Conservation (phyloP, 2,797 vertebrate genomes). For the Liparis tanakae region DNA sequence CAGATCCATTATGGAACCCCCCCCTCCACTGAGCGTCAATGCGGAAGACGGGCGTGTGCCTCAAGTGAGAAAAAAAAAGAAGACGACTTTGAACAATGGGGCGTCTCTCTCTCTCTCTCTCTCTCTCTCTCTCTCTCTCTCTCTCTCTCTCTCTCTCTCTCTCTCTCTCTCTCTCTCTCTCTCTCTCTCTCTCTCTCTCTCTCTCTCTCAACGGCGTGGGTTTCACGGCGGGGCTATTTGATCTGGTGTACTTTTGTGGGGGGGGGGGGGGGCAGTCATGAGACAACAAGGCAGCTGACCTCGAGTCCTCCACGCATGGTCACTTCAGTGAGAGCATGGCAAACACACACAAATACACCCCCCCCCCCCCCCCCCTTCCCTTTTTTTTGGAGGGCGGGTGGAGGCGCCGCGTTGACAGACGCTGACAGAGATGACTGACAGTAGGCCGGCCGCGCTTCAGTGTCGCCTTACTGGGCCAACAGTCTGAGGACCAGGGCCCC, state of each 20-base stretch:
- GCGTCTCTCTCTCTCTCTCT: slow-evolving; percentile 59
- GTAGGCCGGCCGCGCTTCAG: slow-evolving; percentile 33
- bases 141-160: slow-evolving; percentile 69
- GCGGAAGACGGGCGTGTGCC: slow-evolving; percentile 5
- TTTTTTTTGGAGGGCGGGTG: too few species aligned
- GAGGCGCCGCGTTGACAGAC: slow-evolving; percentile 40
- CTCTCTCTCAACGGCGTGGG: slow-evolving; percentile 61
- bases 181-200: slow-evolving; percentile 66
- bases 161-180: slow-evolving; percentile 62
- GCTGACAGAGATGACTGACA: slow-evolving; percentile 66
- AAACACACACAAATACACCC: slow-evolving; percentile 57
- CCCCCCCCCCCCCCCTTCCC: too few species aligned
- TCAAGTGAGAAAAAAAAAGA: slow-evolving; percentile 24
- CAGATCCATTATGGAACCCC: slow-evolving; percentile 21
- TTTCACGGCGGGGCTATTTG: slow-evolving; percentile 47
- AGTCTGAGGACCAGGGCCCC: slow-evolving; percentile 37
- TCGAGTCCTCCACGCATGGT: slow-evolving; percentile 40
- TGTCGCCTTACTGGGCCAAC: slow-evolving; percentile 73
- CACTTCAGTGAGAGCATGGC: slow-evolving; percentile 62
- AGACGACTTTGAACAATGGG: slow-evolving; percentile 34
- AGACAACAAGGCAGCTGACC: too few species aligned
- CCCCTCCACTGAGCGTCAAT: slow-evolving; percentile 1
- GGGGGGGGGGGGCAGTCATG: slow-evolving; percentile 65
- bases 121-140: slow-evolving; percentile 60
- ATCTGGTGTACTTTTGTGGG: slow-evolving; percentile 64